A percentile compares a stretch with the other conserved stretches of the same genome.
Conservation (phyloP, 2,888 invertebrate genomes). For the Gortyna flavago region DNA sequence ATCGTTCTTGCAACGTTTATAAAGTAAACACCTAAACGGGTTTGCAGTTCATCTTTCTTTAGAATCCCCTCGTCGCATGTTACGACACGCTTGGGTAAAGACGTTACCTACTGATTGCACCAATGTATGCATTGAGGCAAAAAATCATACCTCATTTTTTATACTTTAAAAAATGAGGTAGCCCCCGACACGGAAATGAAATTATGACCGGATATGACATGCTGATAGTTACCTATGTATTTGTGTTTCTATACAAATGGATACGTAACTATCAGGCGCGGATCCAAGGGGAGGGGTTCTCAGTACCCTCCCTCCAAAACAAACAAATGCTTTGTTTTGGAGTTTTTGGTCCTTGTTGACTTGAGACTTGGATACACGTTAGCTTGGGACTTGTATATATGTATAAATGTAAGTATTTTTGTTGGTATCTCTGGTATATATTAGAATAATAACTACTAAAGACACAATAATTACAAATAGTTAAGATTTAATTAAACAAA, state of each 20-base stretch:
- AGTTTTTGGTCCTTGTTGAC: constrained; percentile 20
- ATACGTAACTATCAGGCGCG: constrained; percentile 14
- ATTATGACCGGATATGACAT: constrained; percentile 13
- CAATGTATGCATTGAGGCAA: background rate
- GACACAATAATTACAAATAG: background rate
- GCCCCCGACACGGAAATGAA: background rate
- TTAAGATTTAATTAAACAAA: background rate
- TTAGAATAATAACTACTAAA: background rate
- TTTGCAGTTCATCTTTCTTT: constrained; percentile 20
- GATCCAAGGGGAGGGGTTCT: constrained; percentile 18
- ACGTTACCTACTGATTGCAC: constrained; percentile 17
- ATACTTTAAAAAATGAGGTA: background rate
- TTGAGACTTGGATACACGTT: constrained; percentile 12
- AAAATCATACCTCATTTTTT: background rate
- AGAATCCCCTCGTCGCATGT: constrained; percentile 22
- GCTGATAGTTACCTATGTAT: constrained; percentile 1
- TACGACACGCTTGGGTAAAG: constrained; percentile 18
- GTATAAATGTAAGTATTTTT: background rate
- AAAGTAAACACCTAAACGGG: constrained; percentile 4
- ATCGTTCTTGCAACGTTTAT: constrained; percentile 24
- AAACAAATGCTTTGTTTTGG: constrained; percentile 21
- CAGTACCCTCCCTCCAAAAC: constrained; percentile 26
- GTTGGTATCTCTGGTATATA: constrained; percentile 9
- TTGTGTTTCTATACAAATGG: constrained; percentile 7
- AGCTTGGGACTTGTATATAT: background rate